Conservation (phyloP, 2,113 vertebrate genomes). For the Leucopsar rothschildi region DNA sequence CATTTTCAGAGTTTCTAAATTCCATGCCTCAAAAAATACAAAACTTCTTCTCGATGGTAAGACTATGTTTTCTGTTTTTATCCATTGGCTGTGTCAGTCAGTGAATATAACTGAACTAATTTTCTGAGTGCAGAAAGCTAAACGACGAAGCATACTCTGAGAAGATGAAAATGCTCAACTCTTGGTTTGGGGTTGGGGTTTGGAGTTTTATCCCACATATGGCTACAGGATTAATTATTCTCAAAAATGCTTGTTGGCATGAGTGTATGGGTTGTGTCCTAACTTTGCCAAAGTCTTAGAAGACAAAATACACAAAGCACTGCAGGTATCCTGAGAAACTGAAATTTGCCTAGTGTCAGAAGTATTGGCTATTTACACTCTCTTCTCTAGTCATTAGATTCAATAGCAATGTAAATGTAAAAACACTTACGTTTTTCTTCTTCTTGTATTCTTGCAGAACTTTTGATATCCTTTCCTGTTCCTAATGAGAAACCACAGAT, state of each 20-base stretch:
- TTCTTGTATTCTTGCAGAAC: conserved; percentile 86
- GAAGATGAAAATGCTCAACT: background rate
- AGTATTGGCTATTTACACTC: background rate
- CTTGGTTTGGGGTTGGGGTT: background rate
- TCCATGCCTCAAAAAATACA: background rate
- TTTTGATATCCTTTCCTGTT: conserved; percentile 84
- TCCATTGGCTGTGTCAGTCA: background rate
- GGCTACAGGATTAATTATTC: background rate
- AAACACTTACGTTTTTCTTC: conserved; percentile 89
- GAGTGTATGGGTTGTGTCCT: background rate
- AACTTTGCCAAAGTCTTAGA: background rate
- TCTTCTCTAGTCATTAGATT: background rate
- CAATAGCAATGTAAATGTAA: background rate
- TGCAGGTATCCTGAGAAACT: background rate
- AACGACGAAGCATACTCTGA: background rate
- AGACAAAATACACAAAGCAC: background rate
- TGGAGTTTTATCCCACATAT: too few species aligned
- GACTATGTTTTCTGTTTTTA: background rate
- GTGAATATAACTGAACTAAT: background rate
- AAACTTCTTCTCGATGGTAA: background rate
- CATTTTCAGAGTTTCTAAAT: background rate
- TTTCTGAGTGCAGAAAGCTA: background rate
- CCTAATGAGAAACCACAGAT: conserved; percentile 70
- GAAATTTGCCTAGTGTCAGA: background rate
- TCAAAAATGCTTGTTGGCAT: background rate